phyloP scores from a whole-genome alignment of 2,797 vertebrate species.

The Gallinago solitaria region DNA sequence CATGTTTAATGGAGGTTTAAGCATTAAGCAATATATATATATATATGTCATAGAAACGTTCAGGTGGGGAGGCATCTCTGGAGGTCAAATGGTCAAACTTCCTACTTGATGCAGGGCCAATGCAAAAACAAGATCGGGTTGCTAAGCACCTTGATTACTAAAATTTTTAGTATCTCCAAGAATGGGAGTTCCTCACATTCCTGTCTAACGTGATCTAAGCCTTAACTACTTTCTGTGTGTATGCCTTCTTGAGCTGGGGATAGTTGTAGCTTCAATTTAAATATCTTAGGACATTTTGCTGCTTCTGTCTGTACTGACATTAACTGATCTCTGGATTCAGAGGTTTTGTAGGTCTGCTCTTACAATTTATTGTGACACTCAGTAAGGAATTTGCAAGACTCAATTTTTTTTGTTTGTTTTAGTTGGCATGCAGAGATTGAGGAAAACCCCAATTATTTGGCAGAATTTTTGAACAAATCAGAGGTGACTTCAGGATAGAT shows the following conservation, averaged over 20 bases:
- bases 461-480: neutral
- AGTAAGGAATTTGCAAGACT: neutral
- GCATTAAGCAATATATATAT: neutral
- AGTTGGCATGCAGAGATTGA: neutral
- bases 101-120: neutral
- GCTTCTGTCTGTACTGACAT: neutral
- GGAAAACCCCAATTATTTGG: neutral
- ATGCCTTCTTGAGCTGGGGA: neutral
- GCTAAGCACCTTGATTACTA: neutral
- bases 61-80: neutral
- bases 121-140: neutral
- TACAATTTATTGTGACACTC: neutral
- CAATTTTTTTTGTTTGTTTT: neutral
- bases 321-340: neutral
- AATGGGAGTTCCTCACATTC: rapidly evolving
- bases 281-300: neutral
- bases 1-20: neutral
- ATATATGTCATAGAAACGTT: neutral
- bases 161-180: neutral
- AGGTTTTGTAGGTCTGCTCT: neutral
- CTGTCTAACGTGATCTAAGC: neutral
- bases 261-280: neutral
- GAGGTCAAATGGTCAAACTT: neutral
- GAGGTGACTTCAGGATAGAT: neutral
- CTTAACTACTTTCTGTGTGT: neutral